Percentiles rank a stretch among this genome's conserved stretches.
These are phyloP conservation scores for Oceanodroma tethys DNA, from an alignment of 2,113 vertebrate genomes.

Conservation along the genomic window DNA sequence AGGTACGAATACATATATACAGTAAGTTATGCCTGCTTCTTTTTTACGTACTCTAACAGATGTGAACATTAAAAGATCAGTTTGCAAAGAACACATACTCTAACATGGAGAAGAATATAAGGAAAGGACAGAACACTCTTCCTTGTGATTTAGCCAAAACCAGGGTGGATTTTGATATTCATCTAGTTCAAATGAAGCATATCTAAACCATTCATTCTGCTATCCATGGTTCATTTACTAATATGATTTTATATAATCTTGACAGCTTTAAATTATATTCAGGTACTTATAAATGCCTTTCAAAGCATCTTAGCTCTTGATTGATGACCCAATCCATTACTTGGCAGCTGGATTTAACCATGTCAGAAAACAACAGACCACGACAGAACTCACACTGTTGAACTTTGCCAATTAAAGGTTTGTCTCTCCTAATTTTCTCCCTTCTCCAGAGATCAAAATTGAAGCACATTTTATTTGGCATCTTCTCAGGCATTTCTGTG, in stretches of 20 bases:
- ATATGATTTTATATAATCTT: background rate
- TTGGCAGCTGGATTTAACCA: background rate
- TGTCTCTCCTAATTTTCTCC: background rate
- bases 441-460: background rate
- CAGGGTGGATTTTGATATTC: background rate
- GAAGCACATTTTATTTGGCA: background rate
- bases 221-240: background rate
- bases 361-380: background rate
- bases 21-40: background rate
- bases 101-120: background rate
- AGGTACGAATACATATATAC: background rate
- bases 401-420: background rate
- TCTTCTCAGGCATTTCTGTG: background rate
- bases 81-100: background rate
- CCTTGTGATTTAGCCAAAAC: background rate
- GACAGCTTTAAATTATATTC: background rate
- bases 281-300: background rate
- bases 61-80: background rate
- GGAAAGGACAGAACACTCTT: background rate
- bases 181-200: background rate
- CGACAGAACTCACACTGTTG: background rate
- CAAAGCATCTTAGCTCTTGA: background rate
- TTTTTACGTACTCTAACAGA: background rate
- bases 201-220: background rate
- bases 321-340: background rate